Evolutionary conservation across 2,113 vertebrate species (phyloP), one percentile per base, ranked within the genome.

Genomic region (Monopterus albus): DNA sequence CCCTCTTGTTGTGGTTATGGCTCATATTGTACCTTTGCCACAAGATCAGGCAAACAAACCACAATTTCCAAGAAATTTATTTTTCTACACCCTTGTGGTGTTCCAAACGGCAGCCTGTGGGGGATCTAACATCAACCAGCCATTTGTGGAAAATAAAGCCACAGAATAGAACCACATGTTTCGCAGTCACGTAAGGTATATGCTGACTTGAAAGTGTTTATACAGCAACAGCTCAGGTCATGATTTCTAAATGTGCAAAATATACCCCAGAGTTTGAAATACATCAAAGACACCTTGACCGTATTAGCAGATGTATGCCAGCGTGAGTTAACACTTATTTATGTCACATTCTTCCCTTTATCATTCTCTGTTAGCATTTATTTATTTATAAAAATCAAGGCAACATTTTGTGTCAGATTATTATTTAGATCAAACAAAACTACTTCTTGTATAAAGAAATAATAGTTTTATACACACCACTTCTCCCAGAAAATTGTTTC

Each of bases 81-180:
- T 86, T 78, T 70, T 81, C 75, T 67, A 64, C 78, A 74, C 51
- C 67, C 62, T 82, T 86, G 83, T 58, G 86, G 85, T 81, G 78
- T 25, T 82, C 85, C 83, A 75, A 89, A 83, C 57, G 61, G 59
- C 75, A 70, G 62, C 79, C 76, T 78, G 64, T 51, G 7, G 78
- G 83, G 78, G 47, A 83, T 65, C 40, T 51, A 58, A 77, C 72
- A 51, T 58, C 60, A 77, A 84, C 77, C 82, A 78, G 61, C 62
- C 62, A 75, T 82, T 89, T 81, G 72, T 51, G 53, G 39, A 53
- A 77, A 61, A 70, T 55, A 63, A 66, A 81, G 67, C 81, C 62
- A 2, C 59, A 82, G 80, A 84, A 67, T 46, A 70, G 79, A 55
- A 84, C 81, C 87, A 87, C 78, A 84, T 87, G 87, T 86, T 88